Conservation (phyloP, 2,113 vertebrate genomes). For the Vulpes vulpes region DNA sequence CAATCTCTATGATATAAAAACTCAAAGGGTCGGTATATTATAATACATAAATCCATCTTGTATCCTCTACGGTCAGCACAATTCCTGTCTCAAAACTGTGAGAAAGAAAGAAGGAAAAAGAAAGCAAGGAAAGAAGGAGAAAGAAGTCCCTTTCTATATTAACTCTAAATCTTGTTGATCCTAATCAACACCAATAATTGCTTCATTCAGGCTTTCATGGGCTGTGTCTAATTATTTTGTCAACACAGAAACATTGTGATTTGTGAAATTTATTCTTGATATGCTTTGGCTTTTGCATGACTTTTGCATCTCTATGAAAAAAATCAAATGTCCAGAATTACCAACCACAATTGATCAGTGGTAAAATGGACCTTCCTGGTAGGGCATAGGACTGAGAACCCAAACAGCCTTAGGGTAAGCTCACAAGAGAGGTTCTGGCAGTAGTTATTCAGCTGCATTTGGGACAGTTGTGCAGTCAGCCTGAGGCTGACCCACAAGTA, state of each 20-base stretch:
- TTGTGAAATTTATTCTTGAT: conserved; percentile 48
- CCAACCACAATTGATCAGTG: background rate
- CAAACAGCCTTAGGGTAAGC: background rate
- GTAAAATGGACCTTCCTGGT: background rate
- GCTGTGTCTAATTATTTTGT: conserved; percentile 12
- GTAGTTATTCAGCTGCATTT: background rate
- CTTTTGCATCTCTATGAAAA: background rate
- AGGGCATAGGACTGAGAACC: background rate
- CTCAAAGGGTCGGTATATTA: background rate
- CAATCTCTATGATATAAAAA: conserved; percentile 10
- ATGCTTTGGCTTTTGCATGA: background rate
- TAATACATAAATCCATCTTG: background rate
- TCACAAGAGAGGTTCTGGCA: background rate
- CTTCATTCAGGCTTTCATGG: conserved; percentile 36
- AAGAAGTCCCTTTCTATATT: background rate
- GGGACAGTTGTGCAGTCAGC: background rate
- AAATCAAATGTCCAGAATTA: background rate
- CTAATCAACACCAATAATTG: background rate
- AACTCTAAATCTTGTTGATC: background rate
- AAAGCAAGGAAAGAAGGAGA: background rate
- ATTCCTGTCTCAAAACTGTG: background rate
- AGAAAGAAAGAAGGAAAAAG: background rate
- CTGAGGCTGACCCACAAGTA: background rate
- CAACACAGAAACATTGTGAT: background rate
- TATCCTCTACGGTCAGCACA: background rate